These are phyloP conservation scores for Mycteria americana DNA, from an alignment of 2,797 vertebrate genomes.

Conservation along the genomic window DNA sequence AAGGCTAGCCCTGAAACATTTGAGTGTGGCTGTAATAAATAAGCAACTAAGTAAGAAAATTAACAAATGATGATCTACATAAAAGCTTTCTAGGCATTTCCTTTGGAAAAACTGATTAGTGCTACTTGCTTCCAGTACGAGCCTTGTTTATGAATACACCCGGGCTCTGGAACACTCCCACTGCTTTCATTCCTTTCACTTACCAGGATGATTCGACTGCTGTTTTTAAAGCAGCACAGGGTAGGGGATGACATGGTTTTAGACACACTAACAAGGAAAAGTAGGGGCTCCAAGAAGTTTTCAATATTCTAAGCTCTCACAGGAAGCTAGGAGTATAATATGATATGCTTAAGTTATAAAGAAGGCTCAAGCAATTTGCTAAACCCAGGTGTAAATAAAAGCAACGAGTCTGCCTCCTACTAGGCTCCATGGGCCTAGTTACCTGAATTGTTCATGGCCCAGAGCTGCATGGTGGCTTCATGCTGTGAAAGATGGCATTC, in stretches of 20 bases:
- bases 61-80: conserved; percentile 26
- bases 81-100: conserved; percentile 58
- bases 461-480: not conserved
- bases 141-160: not conserved
- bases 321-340: not conserved
- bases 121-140: conserved; percentile 34
- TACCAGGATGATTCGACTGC: not conserved
- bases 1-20: conserved; percentile 16
- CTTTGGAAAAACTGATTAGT: conserved; percentile 61
- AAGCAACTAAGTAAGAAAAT: conserved; percentile 43
- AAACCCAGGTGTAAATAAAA: not conserved
- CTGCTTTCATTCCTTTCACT: not conserved
- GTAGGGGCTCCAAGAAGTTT: not conserved
- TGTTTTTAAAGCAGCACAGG: not conserved
- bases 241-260: not conserved
- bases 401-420: not conserved
- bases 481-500: not conserved
- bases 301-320: not conserved
- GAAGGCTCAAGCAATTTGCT: not conserved
- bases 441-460: not conserved
- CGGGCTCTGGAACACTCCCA: not conserved
- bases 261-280: not conserved
- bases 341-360: not conserved
- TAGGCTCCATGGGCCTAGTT: not conserved
- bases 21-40: conserved; percentile 32